Conservation (phyloP, 92 coral and sea anemone species). For the Meandrina meandrites region DNA sequence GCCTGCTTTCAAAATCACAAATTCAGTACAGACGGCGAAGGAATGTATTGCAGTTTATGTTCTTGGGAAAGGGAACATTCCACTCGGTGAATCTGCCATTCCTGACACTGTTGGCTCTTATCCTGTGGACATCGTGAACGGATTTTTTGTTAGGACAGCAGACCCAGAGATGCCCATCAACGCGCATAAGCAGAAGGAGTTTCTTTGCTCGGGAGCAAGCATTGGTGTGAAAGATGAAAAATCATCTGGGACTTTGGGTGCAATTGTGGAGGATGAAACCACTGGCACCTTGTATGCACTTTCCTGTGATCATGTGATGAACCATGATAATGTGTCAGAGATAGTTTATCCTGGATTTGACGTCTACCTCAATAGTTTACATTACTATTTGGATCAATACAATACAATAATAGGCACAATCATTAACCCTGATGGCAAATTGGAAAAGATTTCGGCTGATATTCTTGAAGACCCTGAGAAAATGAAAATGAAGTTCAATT, state of each 20-base stretch:
- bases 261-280: constrained; percentile 25
- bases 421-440: background rate
- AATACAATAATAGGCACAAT: background rate
- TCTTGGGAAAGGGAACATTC: constrained; percentile 56
- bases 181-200: too few relatives aligned
- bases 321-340: too few relatives aligned
- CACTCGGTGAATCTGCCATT: constrained; percentile 40
- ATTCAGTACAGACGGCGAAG: constrained; percentile 14
- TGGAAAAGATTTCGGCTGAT: background rate
- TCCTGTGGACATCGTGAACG: too few relatives aligned
- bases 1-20: constrained; percentile 28
- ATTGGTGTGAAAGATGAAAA: too few relatives aligned
- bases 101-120: too few relatives aligned
- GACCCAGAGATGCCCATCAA: too few relatives aligned
- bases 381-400: background rate
- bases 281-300: background rate
- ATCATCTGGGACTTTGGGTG: constrained; percentile 44
- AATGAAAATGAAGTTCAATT: too few relatives aligned
- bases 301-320: too few relatives aligned
- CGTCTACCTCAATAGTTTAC: too few relatives aligned
- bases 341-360: too few relatives aligned
- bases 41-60: constrained; percentile 49
- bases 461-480: background rate
- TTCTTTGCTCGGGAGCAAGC: too few relatives aligned
- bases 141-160: too few relatives aligned